Base-by-base conservation (phyloP, 2,888 invertebrate species). In the Penaeus monodon region DNA sequence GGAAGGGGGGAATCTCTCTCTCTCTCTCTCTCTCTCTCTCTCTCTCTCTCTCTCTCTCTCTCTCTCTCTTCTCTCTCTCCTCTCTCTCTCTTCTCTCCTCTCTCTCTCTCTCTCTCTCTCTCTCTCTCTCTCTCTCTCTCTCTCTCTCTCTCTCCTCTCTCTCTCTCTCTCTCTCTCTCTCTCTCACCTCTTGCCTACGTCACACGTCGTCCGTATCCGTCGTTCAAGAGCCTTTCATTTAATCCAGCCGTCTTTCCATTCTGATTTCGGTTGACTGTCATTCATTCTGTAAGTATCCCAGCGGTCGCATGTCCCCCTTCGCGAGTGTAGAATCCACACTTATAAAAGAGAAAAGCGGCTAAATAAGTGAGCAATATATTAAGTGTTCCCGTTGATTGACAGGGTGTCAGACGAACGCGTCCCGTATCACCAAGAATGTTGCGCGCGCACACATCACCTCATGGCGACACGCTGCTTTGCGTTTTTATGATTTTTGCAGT, bases 361-460 rank as follows among this genome's bases (percentile, higher is more conserved):
- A 44, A 8, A 44, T 44, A 44, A 44, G 38, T 44, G 38, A 44
- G 38, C 38, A 44, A 44, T 44, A 44, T 44, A 44, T 44, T 6
- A 44, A 44, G 38, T 44, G 38, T 44, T 44, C 38, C 38, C 38
- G 38, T 44, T 44, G 38, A 44, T 44, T 44, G 24, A 22, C 6
- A 12, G n/a, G 2, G 22, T 10, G 57, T 24, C 38, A 27, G 24
- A 49, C 49, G 78, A 78, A 49, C 78, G 3, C 63, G 24, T 78
- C 57, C 80, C 66, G 66, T 80, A 80, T 80, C 80, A 80, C 80
- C 80, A 80, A 80, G 80, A 80, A 80, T 80, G 80, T 29, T 80
- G 80, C 80, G 80, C 65, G 80, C 80, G 66, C 65, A 66, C 76
- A 22, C 78, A 49, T 27, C 78, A 57, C 65, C 80, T 80, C 80